These are phyloP conservation scores for Sarcoramphus papa DNA, from an alignment of 2,797 vertebrate genomes.

Conservation along the genomic window DNA sequence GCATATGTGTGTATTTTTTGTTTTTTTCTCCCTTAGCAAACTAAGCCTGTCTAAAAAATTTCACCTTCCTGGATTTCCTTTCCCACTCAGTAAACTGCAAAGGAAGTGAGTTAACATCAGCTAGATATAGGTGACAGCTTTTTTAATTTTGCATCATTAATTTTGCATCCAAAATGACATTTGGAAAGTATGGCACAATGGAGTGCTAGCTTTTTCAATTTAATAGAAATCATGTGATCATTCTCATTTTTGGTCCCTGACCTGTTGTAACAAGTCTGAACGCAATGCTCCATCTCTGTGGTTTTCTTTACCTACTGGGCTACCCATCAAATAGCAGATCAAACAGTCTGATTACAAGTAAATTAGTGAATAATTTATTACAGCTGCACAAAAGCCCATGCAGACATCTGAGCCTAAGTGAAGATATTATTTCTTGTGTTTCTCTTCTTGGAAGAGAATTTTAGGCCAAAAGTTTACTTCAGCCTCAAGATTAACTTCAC, in stretches of 20 bases:
- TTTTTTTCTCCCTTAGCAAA: not conserved
- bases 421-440: not conserved
- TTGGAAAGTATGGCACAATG: not conserved
- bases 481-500: not conserved
- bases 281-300: not conserved
- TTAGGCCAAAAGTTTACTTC: constrained; percentile 29
- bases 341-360: constrained; percentile 28
- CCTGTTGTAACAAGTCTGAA: not conserved
- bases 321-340: not conserved
- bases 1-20: no score
- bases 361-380: constrained; percentile 27
- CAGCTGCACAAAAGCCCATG: constrained; percentile 6
- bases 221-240: not conserved
- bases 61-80: not conserved
- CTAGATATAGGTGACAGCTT: not conserved
- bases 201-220: not conserved
- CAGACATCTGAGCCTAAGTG: not conserved
- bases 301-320: not conserved
- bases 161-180: not conserved
- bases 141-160: not conserved
- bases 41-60: not conserved
- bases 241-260: not conserved
- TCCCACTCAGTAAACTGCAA: not conserved
- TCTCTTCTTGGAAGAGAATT: not conserved
- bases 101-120: not conserved